Conservation (phyloP, 2,888 invertebrate species). For the Toxonevra muliebris region DNA sequence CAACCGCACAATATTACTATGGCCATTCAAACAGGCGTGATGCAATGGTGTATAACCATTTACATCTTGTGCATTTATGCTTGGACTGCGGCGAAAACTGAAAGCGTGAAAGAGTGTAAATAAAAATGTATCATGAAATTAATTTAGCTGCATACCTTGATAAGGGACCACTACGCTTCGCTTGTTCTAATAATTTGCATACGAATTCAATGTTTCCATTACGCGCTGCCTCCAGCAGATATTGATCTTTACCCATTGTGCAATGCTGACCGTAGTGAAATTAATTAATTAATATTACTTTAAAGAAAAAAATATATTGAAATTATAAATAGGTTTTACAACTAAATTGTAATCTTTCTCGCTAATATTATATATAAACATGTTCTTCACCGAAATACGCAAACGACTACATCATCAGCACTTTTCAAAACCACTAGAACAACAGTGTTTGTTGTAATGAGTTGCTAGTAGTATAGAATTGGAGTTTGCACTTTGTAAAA, state of each 20-base stretch:
- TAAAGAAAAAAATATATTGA: not conserved
- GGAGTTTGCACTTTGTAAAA: too few relatives aligned
- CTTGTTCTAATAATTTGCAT: constrained; percentile 87
- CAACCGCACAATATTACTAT: constrained; percentile 86
- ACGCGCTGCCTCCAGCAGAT: constrained; percentile 92
- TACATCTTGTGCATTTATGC: constrained; percentile 90
- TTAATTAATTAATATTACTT: not conserved
- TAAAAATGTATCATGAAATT: constrained; percentile 46
- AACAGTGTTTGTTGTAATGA: too few relatives aligned
- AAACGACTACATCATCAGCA: too few relatives aligned
- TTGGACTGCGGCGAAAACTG: constrained; percentile 87
- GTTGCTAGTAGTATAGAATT: too few relatives aligned
- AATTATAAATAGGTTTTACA: not conserved
- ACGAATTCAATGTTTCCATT: constrained; percentile 88
- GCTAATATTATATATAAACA: too few relatives aligned
- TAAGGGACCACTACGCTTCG: constrained; percentile 92
- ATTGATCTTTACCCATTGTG: constrained; percentile 93
- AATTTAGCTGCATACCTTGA: constrained; percentile 75
- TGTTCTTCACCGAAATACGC: too few relatives aligned
- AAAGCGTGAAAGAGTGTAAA: constrained; percentile 44
- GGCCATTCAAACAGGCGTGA: constrained; percentile 91
- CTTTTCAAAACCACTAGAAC: too few relatives aligned
- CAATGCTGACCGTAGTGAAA: not conserved
- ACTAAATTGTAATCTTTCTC: not conserved
- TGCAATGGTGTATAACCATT: constrained; percentile 94